Evolutionary conservation across 2,113 vertebrate genomes (phyloP).

Genomic region (Poeciliopsis occidentalis): DNA sequence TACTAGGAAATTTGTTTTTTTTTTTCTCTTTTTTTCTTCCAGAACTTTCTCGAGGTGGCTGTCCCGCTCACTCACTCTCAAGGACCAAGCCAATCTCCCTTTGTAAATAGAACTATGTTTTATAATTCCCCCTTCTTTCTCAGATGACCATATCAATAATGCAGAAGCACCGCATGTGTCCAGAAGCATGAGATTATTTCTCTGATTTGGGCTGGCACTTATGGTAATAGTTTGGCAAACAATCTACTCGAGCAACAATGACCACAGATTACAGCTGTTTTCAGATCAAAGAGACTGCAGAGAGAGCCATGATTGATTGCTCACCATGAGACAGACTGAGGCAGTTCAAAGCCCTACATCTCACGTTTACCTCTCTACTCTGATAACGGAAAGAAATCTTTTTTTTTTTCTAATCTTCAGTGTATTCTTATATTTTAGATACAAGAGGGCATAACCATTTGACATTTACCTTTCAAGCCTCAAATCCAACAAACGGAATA

Average conservation of each 20-base stretch:
- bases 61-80: conserved; percentile 93
- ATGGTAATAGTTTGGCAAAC: conserved; percentile 99
- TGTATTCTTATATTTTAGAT: conserved; percentile 52
- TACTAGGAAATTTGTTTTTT: conserved; percentile 83
- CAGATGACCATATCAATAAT: conserved; percentile 98
- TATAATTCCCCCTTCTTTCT: conserved; percentile 95
- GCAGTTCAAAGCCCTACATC: conserved; percentile 82
- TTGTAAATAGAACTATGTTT: conserved; percentile 99
- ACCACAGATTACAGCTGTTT: conserved; percentile 97
- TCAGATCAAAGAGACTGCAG: conserved; percentile 87
- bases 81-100: conserved; percentile 98
- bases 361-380: conserved; percentile 82
- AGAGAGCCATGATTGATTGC: conserved; percentile 92
- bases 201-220: conserved; percentile 97
- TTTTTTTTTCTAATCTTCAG: conserved; percentile 62
- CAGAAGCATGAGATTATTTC: conserved; percentile 96
- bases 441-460: conserved; percentile 10
- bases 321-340: conserved; percentile 83
- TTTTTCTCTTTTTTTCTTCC: conserved; percentile 43
- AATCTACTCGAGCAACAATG: conserved; percentile 95
- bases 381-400: conserved; percentile 74
- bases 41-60: conserved; percentile 92
- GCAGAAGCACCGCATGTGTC: conserved; percentile 95
- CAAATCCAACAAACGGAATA: conserved; percentile 41
- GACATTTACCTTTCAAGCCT: conserved; percentile 2